Conservation (phyloP, 2,113 vertebrate species). For the Callionymus lyra region DNA sequence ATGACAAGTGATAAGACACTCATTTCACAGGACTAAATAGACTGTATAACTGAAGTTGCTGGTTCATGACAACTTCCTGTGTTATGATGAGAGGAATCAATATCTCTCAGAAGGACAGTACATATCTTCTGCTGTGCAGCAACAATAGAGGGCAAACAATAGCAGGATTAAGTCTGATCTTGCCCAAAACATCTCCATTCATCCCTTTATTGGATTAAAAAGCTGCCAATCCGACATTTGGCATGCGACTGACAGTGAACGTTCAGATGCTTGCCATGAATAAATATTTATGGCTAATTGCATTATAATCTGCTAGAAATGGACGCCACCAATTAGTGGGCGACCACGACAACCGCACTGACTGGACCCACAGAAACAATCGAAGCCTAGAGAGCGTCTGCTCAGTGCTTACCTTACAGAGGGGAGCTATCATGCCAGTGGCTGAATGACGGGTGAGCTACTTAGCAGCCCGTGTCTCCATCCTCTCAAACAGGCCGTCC, state of each 20-base stretch:
- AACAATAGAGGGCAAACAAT: conserved; percentile 20
- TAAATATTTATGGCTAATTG: conserved; percentile 20
- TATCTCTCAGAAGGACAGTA: conserved; percentile 1
- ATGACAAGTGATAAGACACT: conserved; percentile 3
- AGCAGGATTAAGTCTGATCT: conserved; percentile 19
- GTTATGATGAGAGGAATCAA: conserved; percentile 5
- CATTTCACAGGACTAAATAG: too few species aligned
- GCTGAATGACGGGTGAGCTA: conserved; percentile 45
- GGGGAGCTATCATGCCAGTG: conserved; percentile 30
- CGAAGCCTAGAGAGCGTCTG: conserved; percentile 5
- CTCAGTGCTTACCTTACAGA: conserved; percentile 41
- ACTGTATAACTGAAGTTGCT: too few species aligned
- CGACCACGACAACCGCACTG: conserved; percentile 2
- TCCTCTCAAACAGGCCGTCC: conserved; percentile 24
- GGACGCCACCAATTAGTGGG: conserved; percentile 10
- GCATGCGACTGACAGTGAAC: conserved; percentile 27
- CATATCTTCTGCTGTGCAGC: conserved; percentile 6
- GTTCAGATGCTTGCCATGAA: conserved; percentile 21
- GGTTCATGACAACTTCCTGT: neutral
- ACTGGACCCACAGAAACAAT: conserved; percentile 7
- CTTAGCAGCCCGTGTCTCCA: conserved; percentile 36
- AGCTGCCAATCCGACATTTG: conserved; percentile 26
- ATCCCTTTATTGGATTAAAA: conserved; percentile 39
- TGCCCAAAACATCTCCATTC: conserved; percentile 15
- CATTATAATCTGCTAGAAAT: conserved; percentile 14